Conservation (phyloP, 1,140 invertebrate species). For the Papilio polyxenes region DNA sequence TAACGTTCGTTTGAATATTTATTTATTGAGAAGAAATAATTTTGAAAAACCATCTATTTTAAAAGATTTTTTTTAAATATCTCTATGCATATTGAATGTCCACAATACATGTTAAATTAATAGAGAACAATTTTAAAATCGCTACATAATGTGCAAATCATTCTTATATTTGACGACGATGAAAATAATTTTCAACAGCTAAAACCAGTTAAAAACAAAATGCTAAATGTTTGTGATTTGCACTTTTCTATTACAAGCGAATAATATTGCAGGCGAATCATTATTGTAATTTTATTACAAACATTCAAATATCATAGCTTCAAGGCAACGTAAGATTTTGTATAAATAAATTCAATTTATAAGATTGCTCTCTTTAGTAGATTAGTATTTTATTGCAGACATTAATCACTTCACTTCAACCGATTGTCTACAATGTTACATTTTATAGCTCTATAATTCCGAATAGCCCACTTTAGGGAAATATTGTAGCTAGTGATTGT, state of each 20-base stretch:
- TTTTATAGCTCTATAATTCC: background rate
- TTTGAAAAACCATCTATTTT: too few relatives aligned
- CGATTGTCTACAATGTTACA: constrained; percentile 10
- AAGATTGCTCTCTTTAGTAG: constrained; percentile 28
- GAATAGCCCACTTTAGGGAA: background rate
- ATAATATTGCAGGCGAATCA: background rate
- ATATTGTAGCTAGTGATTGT: background rate
- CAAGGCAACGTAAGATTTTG: background rate
- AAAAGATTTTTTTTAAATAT: too few relatives aligned
- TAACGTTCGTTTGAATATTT: too few relatives aligned
- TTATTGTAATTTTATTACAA: background rate
- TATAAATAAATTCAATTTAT: constrained; percentile 27
- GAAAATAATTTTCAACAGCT: too few relatives aligned
- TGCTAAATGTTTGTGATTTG: background rate
- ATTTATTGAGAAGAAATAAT: too few relatives aligned
- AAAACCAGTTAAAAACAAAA: too few relatives aligned
- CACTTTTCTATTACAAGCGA: background rate
- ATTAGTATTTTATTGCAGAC: constrained; percentile 11
- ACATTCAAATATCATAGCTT: background rate
- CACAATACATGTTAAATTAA: too few relatives aligned
- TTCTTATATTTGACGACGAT: too few relatives aligned
- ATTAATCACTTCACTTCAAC: constrained; percentile 23
- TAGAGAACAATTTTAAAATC: too few relatives aligned
- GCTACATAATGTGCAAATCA: too few relatives aligned
- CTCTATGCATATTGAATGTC: too few relatives aligned